A percentile compares a stretch with the other conserved stretches of the same genome.
Evolutionary conservation across 2,113 vertebrate species (phyloP).

Genomic region (Hippocampus guttulatus): DNA sequence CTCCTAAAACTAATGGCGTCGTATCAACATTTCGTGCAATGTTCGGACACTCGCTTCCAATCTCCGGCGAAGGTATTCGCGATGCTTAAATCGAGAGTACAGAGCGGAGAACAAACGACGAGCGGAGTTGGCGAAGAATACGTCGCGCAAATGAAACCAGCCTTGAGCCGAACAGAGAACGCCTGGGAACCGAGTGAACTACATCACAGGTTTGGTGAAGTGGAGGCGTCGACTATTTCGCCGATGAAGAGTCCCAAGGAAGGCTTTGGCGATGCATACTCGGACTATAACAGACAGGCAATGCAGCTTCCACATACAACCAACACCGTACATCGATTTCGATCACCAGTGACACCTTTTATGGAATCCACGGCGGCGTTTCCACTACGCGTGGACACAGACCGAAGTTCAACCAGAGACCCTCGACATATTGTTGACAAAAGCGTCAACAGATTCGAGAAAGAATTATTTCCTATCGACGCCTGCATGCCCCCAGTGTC

Average conservation of each 20-base stretch:
- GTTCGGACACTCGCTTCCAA: slow-evolving; percentile 11
- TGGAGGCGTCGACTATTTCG: slow-evolving; percentile 58
- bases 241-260: slow-evolving; percentile 52
- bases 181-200: not conserved
- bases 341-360: slow-evolving; percentile 1
- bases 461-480: slow-evolving; percentile 11
- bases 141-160: not conserved
- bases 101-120: not conserved
- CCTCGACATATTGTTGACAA: not conserved
- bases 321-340: not conserved
- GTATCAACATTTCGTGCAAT: not conserved
- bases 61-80: slow-evolving; percentile 74
- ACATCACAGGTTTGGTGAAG: slow-evolving; percentile 19
- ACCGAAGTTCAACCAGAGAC: not conserved
- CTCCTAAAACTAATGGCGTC: slow-evolving; percentile 36
- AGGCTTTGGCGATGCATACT: not conserved
- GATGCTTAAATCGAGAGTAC: slow-evolving; percentile 65
- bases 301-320: not conserved
- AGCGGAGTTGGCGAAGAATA: not conserved
- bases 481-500: slow-evolving; percentile 34
- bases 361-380: slow-evolving; percentile 28
- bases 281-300: not conserved
- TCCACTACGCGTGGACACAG: not conserved
- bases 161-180: slow-evolving; percentile 9
- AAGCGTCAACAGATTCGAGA: slow-evolving; percentile 2